These are phyloP conservation scores for Ylistrum balloti DNA, from an alignment of 1,140 invertebrate genomes.

Conservation along the genomic window DNA sequence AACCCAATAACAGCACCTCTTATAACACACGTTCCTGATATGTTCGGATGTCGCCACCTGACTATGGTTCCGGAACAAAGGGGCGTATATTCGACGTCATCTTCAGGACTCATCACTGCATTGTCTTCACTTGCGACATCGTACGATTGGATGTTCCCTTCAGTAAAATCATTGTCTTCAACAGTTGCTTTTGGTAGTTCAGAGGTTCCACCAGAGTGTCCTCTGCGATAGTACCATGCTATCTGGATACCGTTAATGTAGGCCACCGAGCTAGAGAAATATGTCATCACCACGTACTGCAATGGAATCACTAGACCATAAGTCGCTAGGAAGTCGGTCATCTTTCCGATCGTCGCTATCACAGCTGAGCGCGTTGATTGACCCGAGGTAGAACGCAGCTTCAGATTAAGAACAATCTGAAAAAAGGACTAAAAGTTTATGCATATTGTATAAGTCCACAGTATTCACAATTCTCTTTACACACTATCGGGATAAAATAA, in stretches of 20 bases:
- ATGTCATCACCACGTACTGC: constrained; percentile 73
- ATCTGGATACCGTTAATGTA: constrained; percentile 69
- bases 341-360: constrained; percentile 69
- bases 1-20: constrained; percentile 29
- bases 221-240: constrained; percentile 59
- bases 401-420: constrained; percentile 72
- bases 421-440: too few relatives aligned
- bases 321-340: constrained; percentile 67
- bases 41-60: not conserved
- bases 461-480: too few relatives aligned
- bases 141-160: not conserved
- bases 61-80: not conserved
- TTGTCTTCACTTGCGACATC: not conserved
- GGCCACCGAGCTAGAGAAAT: constrained; percentile 70
- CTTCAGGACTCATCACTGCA: not conserved
- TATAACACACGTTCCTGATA: not conserved
- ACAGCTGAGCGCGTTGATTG: constrained; percentile 65
- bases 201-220: not conserved
- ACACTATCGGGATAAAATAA: too few relatives aligned
- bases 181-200: not conserved
- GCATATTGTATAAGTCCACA: too few relatives aligned
- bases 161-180: not conserved
- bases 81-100: not conserved
- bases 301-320: constrained; percentile 68
- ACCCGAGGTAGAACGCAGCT: constrained; percentile 66